Conservation (phyloP, 2,113 vertebrate genomes). For the Chrysochloris asiatica region DNA sequence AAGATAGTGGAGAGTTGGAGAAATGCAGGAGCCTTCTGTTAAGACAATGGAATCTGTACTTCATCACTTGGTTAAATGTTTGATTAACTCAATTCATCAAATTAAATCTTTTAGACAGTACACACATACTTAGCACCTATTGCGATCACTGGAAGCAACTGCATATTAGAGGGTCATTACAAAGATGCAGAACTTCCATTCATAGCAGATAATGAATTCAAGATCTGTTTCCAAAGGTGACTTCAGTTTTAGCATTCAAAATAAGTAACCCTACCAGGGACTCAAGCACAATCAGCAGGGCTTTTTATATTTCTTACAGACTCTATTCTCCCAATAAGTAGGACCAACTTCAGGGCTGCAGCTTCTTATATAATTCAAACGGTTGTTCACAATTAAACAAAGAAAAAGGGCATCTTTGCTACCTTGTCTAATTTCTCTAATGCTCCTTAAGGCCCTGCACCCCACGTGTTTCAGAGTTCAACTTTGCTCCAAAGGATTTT, state of each 20-base stretch:
- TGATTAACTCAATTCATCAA: background rate
- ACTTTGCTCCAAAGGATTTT: background rate
- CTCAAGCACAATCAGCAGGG: background rate
- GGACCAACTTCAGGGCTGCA: conserved; percentile 50
- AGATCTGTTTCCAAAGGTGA: background rate
- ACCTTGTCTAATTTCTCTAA: conserved; percentile 58
- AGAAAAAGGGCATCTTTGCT: background rate
- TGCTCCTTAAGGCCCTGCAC: background rate
- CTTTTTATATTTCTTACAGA: background rate
- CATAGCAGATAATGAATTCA: conserved; percentile 17
- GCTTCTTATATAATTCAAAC: conserved; percentile 26
- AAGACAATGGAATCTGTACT: conserved; percentile 51
- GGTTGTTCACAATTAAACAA: background rate
- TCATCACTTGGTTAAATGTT: conserved; percentile 19
- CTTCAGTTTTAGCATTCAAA: conserved; percentile 21
- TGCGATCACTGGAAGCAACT: background rate
- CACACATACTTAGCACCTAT: background rate
- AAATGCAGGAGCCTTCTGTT: background rate
- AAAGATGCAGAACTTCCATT: background rate
- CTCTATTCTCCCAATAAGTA: background rate
- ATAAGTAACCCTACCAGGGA: conserved; percentile 21
- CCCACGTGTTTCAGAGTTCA: background rate
- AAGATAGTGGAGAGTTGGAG: background rate
- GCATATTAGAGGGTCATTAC: background rate
- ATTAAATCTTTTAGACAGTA: conserved; percentile 44